Base-by-base conservation (phyloP, 2,888 invertebrate genomes). In the Brenthis daphne region DNA sequence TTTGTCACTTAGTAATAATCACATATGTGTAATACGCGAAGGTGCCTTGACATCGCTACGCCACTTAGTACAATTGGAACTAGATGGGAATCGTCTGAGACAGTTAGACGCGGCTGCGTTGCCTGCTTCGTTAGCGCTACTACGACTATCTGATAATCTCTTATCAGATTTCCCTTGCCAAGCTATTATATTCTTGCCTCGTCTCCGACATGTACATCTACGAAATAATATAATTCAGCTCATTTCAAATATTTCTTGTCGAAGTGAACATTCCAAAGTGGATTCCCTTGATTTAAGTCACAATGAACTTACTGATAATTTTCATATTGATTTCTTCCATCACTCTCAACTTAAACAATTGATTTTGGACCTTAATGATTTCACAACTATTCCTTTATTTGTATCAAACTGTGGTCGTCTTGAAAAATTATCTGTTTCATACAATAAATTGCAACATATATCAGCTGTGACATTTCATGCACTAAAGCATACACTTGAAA, bases 241-340 rank as follows among this genome's bases (percentile, higher is more conserved):
- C 75, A 56, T 67, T n/a, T 58, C 70, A 63, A 79, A 82, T 74
- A 71, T 73, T 57, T 74, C 81, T 13, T 83, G 86, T 66, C 86
- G 76, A 58, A 85, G 85, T 65, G 85, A 90, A 29, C 83, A 85
- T 64, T 93, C 94, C 76, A 94, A 94, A 76, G 81, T 97, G 57
- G 96, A 97, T 77, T 96, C 96, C 73, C 91, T 97, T 20, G 97
- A 97, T 83, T 87, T 97, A 65, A 96, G 96, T 16, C 95, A 96
- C 82, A 97, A 97, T 82, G 94, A 96, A 76, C 93, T 97, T 50
- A 94, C 94, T 64, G 92, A 94, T 64, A 84, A 95, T 68, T 94
- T 95, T 51, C 89, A 92, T 20, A 90, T 94, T 65, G 93, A 94
- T 63, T 95, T 96, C 77, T 94, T 94, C 79, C 94, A 94, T 64